These are phyloP conservation scores for Lasioglossum figueresi DNA, from an alignment of 2,888 invertebrate species.

Conservation along the genomic window DNA sequence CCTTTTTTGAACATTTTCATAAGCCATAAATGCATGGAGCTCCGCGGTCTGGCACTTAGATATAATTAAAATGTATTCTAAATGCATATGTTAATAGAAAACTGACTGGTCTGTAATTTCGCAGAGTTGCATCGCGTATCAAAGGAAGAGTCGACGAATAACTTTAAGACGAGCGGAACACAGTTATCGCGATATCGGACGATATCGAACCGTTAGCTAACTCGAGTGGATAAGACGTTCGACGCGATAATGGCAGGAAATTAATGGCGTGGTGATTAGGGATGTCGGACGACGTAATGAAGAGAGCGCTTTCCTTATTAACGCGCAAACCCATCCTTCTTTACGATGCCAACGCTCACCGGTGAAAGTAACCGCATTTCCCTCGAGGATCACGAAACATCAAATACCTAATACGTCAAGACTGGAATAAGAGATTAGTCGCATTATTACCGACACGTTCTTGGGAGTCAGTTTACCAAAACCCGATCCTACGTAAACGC, in stretches of 20 bases:
- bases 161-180: constrained; percentile 16
- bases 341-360: constrained; percentile 35
- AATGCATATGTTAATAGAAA: background rate
- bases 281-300: constrained; percentile 54
- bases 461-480: too few relatives aligned
- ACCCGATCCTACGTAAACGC: background rate
- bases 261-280: constrained; percentile 58
- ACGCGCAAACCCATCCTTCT: constrained; percentile 60
- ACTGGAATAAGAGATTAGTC: background rate
- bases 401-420: background rate
- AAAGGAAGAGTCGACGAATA: constrained; percentile 31
- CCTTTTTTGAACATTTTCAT: too few relatives aligned
- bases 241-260: constrained; percentile 64
- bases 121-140: constrained; percentile 17
- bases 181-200: constrained; percentile 15
- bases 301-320: constrained; percentile 69
- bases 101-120: background rate
- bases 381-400: background rate
- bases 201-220: constrained; percentile 55
- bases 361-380: constrained; percentile 25
- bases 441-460: too few relatives aligned
- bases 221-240: constrained; percentile 58
- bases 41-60: too few relatives aligned
- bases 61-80: background rate
- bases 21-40: too few relatives aligned